Evolutionary conservation across 2,113 vertebrate genomes (phyloP).

Genomic region (Alligator mississippiensis): DNA sequence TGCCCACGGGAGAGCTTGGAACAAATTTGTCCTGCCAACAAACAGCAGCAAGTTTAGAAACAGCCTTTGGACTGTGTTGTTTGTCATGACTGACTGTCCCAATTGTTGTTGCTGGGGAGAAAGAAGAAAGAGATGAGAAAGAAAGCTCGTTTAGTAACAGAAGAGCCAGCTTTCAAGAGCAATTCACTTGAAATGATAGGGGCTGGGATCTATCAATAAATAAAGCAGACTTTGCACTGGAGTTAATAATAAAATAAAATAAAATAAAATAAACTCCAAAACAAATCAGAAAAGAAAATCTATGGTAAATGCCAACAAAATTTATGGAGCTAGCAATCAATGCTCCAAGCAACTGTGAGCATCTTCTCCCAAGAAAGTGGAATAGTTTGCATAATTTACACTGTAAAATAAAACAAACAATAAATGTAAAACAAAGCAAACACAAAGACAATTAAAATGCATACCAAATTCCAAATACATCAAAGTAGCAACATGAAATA

Average conservation of each 20-base stretch:
- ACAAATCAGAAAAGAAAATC: background rate
- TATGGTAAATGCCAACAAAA: fast-evolving
- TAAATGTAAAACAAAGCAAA: background rate
- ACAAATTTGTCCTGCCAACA: too few species aligned
- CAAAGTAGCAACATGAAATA: background rate
- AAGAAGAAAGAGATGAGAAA: background rate
- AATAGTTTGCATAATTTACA: background rate
- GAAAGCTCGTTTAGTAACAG: background rate
- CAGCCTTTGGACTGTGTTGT: background rate
- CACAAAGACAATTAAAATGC: background rate
- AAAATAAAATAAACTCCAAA: fast-evolving
- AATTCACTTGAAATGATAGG: background rate
- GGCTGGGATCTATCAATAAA: background rate
- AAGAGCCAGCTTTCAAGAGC: background rate
- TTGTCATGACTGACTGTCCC: background rate
- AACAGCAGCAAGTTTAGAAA: fast-evolving
- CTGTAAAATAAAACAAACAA: background rate
- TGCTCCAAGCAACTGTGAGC: background rate
- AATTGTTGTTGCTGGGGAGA: background rate
- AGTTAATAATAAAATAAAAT: fast-evolving
- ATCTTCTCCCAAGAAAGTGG: background rate
- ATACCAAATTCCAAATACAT: background rate
- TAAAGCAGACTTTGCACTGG: background rate
- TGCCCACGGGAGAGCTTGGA: background rate
- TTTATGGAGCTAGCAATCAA: background rate